phyloP scores from a whole-genome alignment of 2,888 invertebrate genomes.

The Thymelicus acteon region DNA sequence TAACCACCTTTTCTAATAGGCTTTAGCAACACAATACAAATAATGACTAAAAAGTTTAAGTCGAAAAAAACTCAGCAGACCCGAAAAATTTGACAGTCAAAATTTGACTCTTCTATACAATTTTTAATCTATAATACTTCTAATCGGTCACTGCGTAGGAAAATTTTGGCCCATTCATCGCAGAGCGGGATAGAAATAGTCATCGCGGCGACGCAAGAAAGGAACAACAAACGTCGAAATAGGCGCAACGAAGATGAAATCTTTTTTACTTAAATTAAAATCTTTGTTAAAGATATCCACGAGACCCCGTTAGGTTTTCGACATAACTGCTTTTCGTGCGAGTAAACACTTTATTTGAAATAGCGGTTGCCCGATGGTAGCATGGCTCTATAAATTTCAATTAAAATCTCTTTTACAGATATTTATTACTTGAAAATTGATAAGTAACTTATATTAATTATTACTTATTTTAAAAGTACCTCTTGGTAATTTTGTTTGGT shows the following conservation, averaged over 20 bases:
- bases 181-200: conserved; percentile 8
- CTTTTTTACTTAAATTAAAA: conserved; percentile 18
- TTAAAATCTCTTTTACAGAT: too few relatives aligned
- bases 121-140: conserved; percentile 1
- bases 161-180: conserved; percentile 30
- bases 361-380: not conserved
- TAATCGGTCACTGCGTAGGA: conserved; percentile 17
- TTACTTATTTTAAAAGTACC: too few relatives aligned
- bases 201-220: not conserved
- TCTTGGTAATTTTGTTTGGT: too few relatives aligned
- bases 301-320: conserved; percentile 3
- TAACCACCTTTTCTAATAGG: too few relatives aligned
- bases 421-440: too few relatives aligned
- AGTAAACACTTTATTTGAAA: conserved; percentile 1
- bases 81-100: too few relatives aligned
- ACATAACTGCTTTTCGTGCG: conserved; percentile 1
- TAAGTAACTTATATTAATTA: too few relatives aligned
- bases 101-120: not conserved
- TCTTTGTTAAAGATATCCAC: conserved; percentile 14
- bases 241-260: conserved; percentile 10
- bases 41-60: too few relatives aligned
- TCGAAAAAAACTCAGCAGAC: too few relatives aligned
- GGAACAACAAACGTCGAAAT: not conserved
- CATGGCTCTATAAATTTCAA: too few relatives aligned
- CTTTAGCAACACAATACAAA: too few relatives aligned